Evolutionary conservation across 1,140 invertebrate genomes (phyloP).

Genomic region (Drosophila navojoa): DNA sequence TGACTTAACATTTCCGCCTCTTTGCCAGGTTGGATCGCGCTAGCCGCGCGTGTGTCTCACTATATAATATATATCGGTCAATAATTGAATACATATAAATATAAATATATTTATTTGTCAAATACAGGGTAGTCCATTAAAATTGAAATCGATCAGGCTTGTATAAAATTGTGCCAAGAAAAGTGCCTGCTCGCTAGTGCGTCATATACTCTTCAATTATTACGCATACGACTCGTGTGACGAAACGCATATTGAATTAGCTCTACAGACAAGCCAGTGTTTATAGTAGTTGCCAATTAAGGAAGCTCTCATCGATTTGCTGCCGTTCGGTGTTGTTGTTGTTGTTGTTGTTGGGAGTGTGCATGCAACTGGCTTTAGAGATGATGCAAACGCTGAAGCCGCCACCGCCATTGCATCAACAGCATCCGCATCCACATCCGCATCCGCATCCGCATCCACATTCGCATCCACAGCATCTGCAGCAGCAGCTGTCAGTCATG

Average conservation of each 20-base stretch:
- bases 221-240: conserved; percentile 52
- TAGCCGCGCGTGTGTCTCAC: conserved; percentile 13
- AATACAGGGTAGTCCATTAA: neutral
- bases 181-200: conserved; percentile 20
- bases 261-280: no score
- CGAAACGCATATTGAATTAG: conserved; percentile 7
- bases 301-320: neutral
- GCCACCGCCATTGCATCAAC: conserved; percentile 77
- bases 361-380: conserved; percentile 68
- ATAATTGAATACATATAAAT: neutral
- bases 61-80: neutral
- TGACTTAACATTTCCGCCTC: conserved; percentile 29
- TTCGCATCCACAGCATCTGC: conserved; percentile 34
- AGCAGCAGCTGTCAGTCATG: conserved; percentile 71
- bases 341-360: conserved; percentile 20
- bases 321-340: conserved; percentile 7
- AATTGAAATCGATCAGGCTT: neutral
- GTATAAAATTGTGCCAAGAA: conserved; percentile 10
- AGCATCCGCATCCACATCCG: conserved; percentile 67
- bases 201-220: conserved; percentile 26
- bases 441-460: conserved; percentile 40
- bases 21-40: conserved; percentile 17
- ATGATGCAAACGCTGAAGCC: conserved; percentile 84
- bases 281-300: neutral
- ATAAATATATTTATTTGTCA: neutral